Evolutionary conservation across 2,113 vertebrate species (phyloP), one percentile per base, ranked within the genome.

Genomic region (Vicugna pacos): DNA sequence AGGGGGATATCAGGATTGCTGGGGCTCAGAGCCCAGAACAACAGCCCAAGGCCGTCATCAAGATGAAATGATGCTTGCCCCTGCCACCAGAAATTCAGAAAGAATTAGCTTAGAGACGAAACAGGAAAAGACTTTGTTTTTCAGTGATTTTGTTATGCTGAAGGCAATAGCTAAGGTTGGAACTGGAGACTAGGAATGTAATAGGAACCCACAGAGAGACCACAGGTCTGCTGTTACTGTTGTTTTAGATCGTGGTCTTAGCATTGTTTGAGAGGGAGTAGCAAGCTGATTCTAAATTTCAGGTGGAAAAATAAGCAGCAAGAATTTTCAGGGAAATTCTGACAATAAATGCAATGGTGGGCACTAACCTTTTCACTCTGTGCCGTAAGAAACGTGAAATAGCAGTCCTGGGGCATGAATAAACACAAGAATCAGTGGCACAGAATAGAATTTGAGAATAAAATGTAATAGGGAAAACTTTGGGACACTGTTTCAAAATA

Each of bases 401-500:
- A 62, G 24, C 38, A 84, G 42, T 70, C 28, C 38, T 69, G 35
- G 52, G 85, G 30, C 46, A 15, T 19, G 15, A 93, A 64, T 16
- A 62, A 67, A 83, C 6, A 35, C 52, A 48, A 81, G 52, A 56
- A n/a, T 56, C 48, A 58, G n/a, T n/a, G 50, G 17, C 26, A 91
- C 35, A 56, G 54, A 77, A 30, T 8, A 64, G 46, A 64, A 64
- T 42, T 70, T 76, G 56, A 97, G 96, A 98, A 95, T 97, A 98
- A 96, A 97, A 94, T 98, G 94, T 95, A 89, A 86, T 56, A 97
- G 97, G 95, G 76, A 96, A 89, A 97, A 93, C 54, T 65, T 52
- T 96, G 86, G 97, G 98, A 88, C 97, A 97, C 96, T 98, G 82
- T 95, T 96, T 96, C 97, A 97, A 97, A 97, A 70, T 15, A 80